These are phyloP conservation scores for Caenorhabditis doughertyi DNA, from an alignment of 2,888 invertebrate species.

Conservation along the genomic window DNA sequence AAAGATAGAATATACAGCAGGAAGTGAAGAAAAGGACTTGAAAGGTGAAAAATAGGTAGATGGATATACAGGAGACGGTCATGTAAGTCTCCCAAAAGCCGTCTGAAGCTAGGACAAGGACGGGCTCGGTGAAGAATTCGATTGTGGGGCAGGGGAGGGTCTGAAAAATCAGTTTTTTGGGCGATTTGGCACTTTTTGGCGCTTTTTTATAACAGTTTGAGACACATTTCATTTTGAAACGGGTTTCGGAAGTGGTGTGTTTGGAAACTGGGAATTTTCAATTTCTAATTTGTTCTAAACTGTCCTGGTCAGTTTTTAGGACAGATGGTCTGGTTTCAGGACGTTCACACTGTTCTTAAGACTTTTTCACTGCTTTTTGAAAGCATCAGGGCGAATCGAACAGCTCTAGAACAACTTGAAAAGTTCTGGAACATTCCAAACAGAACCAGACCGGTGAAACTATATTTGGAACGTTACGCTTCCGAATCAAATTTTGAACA, in stretches of 20 bases:
- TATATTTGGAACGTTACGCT: no score
- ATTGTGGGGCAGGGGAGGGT: constrained; percentile 8
- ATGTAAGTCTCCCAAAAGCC: constrained; percentile 5
- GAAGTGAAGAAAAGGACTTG: constrained; percentile 5
- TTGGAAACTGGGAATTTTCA: not conserved
- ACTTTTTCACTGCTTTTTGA: no score
- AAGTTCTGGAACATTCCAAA: no score
- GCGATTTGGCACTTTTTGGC: no score
- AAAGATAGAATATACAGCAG: constrained; percentile 12
- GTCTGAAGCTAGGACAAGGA: not conserved
- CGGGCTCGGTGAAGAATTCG: constrained; percentile 27
- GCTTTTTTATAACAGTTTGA: not conserved
- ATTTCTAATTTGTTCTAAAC: not conserved
- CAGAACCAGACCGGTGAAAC: no score
- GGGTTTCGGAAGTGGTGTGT: not conserved
- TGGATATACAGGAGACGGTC: not conserved
- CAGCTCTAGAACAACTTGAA: no score
- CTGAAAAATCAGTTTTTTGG: no score
- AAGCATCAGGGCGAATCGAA: no score
- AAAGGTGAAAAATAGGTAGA: not conserved
- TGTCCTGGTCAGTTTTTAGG: not conserved
- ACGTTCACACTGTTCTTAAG: not conserved
- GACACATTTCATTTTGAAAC: no score
- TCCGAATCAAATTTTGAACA: no score
- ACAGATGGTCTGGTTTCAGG: no score